Conservation (phyloP, 2,113 vertebrate genomes). For the Rutilus rutilus region DNA sequence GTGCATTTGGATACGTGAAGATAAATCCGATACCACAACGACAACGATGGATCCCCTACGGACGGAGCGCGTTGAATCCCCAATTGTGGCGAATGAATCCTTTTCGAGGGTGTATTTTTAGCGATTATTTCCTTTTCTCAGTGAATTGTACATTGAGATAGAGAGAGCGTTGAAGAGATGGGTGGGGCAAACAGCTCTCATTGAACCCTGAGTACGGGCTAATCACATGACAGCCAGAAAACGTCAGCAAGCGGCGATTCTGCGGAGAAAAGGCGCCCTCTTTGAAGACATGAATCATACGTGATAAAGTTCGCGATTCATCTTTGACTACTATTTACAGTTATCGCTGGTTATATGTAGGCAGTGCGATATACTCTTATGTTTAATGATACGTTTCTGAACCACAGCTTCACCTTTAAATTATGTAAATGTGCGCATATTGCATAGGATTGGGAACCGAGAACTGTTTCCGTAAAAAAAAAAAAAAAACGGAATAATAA, state of each 20-base stretch:
- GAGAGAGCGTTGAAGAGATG: constrained; percentile 77
- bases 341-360: background rate
- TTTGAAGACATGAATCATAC: constrained; percentile 72
- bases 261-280: constrained; percentile 80
- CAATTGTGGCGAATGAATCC: constrained; percentile 53
- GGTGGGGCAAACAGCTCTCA: constrained; percentile 87
- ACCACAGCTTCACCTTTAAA: background rate
- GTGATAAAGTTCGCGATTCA: constrained; percentile 31
- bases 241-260: constrained; percentile 79
- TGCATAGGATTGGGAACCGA: too few relatives aligned
- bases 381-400: background rate
- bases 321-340: background rate
- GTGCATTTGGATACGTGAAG: constrained; percentile 74
- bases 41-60: constrained; percentile 57
- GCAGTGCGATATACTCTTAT: background rate
- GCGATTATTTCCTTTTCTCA: constrained; percentile 70
- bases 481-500: background rate
- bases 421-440: background rate
- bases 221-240: constrained; percentile 83
- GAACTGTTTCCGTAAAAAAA: background rate
- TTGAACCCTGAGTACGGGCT: constrained; percentile 82
- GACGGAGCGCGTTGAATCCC: constrained; percentile 60
- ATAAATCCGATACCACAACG: constrained; percentile 67
- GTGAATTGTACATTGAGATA: constrained; percentile 77
- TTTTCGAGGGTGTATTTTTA: constrained; percentile 65